phyloP scores from a whole-genome alignment of 2,113 vertebrate genomes.

The Brachyistius frenatus region DNA sequence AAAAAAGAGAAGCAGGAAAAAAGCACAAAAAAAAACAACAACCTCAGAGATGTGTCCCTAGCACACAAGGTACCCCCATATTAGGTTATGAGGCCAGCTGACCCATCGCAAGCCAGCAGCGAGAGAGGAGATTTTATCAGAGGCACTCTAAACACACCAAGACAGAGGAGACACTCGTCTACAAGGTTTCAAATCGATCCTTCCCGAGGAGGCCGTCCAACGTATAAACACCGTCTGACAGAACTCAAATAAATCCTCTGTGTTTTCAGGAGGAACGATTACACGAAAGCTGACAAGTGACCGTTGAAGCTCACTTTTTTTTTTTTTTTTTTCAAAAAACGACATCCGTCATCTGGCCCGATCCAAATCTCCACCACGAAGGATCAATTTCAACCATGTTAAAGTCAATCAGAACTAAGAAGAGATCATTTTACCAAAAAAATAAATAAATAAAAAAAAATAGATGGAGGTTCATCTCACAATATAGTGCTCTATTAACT shows the following conservation, averaged over 20 bases:
- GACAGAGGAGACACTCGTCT: constrained; percentile 39
- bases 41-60: constrained; percentile 39
- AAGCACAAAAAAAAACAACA: constrained; percentile 2
- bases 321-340: not conserved
- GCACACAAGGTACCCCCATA: constrained; percentile 78
- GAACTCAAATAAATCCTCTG: constrained; percentile 36
- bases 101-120: constrained; percentile 38
- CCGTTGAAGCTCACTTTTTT: not conserved
- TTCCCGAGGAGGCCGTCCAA: constrained; percentile 32
- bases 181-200: constrained; percentile 64
- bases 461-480: not conserved
- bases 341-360: not conserved
- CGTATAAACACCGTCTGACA: constrained; percentile 49
- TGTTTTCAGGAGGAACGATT: constrained; percentile 35
- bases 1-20: constrained; percentile 5
- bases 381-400: not conserved
- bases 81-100: constrained; percentile 78
- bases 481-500: too few relatives aligned
- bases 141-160: constrained; percentile 60
- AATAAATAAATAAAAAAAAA: not conserved
- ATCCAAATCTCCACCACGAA: not conserved
- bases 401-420: not conserved
- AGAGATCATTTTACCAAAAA: too few relatives aligned
- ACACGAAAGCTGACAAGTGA: not conserved
- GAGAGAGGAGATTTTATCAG: constrained; percentile 76